Conservation (phyloP, 2,888 invertebrate genomes). For the Dimorphilus gyrociliatus region DNA sequence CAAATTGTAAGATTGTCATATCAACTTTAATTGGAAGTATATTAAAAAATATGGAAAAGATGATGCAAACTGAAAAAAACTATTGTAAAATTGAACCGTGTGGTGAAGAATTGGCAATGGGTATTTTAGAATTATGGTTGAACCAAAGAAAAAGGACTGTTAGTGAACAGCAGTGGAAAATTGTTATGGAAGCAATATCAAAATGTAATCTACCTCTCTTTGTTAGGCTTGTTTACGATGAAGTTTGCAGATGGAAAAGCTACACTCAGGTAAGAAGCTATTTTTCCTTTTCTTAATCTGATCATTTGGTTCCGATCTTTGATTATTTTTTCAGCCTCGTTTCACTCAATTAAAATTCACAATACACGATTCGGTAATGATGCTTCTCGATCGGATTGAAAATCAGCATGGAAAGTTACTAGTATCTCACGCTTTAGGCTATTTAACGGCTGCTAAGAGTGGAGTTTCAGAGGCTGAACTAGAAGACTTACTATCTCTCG, state of each 20-base stretch:
- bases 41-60: conserved; percentile 19
- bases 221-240: conserved; percentile 89
- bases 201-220: conserved; percentile 89
- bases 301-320: too few species aligned
- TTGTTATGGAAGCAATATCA: conserved; percentile 79
- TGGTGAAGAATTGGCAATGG: conserved; percentile 81
- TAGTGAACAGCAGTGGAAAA: conserved; percentile 78
- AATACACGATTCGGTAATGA: conserved; percentile 92
- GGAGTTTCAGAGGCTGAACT: conserved; percentile 80
- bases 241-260: conserved; percentile 89
- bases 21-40: too few species aligned
- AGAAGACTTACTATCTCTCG: conserved; percentile 75
- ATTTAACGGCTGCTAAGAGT: conserved; percentile 89
- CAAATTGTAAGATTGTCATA: conserved; percentile 68
- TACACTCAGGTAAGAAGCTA: too few species aligned
- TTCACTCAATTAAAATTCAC: conserved; percentile 81
- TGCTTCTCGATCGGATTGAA: conserved; percentile 85
- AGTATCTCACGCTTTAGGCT: conserved; percentile 44
- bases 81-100: conserved; percentile 40
- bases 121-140: conserved; percentile 78
- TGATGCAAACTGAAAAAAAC: conserved; percentile 18
- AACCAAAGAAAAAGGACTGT: conserved; percentile 40
- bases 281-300: too few species aligned
- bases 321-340: too few species aligned
- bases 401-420: conserved; percentile 50